A percentile compares a stretch with the other conserved stretches of the same genome.
These are phyloP conservation scores for Gymnopithys bicolor DNA, from an alignment of 2,797 vertebrate genomes.

Conservation along the genomic window DNA sequence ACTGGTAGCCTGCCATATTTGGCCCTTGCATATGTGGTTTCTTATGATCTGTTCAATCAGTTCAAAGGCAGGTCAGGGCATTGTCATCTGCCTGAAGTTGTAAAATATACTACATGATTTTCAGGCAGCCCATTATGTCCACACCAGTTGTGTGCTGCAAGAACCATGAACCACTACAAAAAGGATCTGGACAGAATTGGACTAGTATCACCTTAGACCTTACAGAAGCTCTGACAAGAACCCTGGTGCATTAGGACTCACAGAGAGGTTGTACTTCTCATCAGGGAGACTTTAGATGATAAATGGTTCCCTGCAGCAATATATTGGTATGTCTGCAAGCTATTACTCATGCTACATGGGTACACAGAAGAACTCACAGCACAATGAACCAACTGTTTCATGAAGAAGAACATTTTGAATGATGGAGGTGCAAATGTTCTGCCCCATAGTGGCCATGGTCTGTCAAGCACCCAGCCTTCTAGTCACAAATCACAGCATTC, in stretches of 20 bases:
- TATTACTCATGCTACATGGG: not conserved
- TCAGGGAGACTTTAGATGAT: not conserved
- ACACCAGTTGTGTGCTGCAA: not conserved
- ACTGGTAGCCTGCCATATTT: not conserved
- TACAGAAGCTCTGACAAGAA: not conserved
- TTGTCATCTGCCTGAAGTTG: not conserved
- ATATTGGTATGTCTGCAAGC: not conserved
- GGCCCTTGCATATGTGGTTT: not conserved
- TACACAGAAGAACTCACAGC: not conserved
- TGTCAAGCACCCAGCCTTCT: not conserved
- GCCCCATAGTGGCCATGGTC: not conserved
- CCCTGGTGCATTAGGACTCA: not conserved
- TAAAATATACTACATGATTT: not conserved
- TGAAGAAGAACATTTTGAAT: not conserved
- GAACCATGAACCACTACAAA: not conserved
- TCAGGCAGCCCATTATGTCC: not conserved
- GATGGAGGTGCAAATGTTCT: fast-evolving
- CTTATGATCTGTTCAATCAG: not conserved
- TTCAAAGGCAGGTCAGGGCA: not conserved
- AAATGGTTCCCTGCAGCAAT: not conserved
- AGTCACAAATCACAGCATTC: not conserved
- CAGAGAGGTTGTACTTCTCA: not conserved
- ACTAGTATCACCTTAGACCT: not conserved
- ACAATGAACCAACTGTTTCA: not conserved
- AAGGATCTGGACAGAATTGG: not conserved